A percentile compares a stretch with the other conserved stretches of the same genome.
Conservation (phyloP, 1,140 invertebrate genomes). For the Drosophila leontia region DNA sequence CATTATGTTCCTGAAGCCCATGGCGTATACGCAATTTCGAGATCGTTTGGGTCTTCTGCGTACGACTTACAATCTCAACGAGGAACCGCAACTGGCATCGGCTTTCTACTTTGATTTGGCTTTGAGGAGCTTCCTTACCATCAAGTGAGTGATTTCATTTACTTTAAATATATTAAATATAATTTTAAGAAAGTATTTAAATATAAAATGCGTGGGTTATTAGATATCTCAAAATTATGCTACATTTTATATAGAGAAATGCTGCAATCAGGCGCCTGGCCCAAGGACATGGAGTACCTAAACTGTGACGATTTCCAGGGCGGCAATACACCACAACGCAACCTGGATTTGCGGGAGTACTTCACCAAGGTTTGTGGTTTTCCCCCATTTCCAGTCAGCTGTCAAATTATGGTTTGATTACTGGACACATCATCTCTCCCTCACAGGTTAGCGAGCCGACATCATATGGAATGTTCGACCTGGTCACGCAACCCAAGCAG, state of each 20-base stretch:
- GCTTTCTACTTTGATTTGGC: constrained; percentile 95
- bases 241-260: constrained; percentile 64
- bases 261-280: constrained; percentile 88
- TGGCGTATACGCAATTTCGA: constrained; percentile 87
- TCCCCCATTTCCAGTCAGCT: constrained; percentile 27
- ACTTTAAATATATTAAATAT: too few species aligned
- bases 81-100: constrained; percentile 89
- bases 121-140: constrained; percentile 89
- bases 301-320: constrained; percentile 91
- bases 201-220: too few species aligned
- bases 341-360: constrained; percentile 87
- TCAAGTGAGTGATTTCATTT: constrained; percentile 87
- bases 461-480: constrained; percentile 88
- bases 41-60: constrained; percentile 89
- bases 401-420: constrained; percentile 72
- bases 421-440: constrained; percentile 4
- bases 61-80: constrained; percentile 89
- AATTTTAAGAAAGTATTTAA: too few species aligned
- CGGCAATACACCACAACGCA: constrained; percentile 88
- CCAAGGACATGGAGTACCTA: constrained; percentile 89
- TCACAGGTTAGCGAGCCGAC: constrained; percentile 87
- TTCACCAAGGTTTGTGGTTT: constrained; percentile 85
- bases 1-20: constrained; percentile 89
- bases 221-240: not conserved
- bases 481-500: constrained; percentile 82